Evolutionary conservation across 2,797 vertebrate species (phyloP).

Genomic region (Sebastes oblongus): DNA sequence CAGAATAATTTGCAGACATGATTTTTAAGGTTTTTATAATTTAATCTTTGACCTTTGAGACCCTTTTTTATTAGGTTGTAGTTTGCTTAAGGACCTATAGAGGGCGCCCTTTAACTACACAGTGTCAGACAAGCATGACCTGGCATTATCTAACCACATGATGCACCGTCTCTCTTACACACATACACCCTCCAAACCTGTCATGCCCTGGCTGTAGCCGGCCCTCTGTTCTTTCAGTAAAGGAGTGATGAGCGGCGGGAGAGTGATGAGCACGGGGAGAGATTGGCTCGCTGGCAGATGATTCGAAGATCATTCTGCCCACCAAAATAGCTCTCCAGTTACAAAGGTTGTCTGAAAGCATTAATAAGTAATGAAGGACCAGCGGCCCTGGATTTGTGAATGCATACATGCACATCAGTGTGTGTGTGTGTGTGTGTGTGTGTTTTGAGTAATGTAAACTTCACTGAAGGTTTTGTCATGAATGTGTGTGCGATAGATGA

Average conservation of each 20-base stretch:
- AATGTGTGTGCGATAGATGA: neutral
- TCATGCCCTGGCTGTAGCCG: constrained; percentile 13
- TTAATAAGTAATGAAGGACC: constrained; percentile 65
- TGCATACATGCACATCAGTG: neutral
- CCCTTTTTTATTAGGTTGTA: neutral
- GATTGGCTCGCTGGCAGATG: constrained; percentile 67
- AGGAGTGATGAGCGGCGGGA: constrained; percentile 51
- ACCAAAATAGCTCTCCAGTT: constrained; percentile 64
- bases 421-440: neutral
- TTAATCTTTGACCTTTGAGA: constrained; percentile 46
- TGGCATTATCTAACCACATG: constrained; percentile 24
- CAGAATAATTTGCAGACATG: neutral
- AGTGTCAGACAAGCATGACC: constrained; percentile 39
- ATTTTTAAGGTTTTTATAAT: neutral
- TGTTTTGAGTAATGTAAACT: neutral
- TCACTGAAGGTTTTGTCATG: neutral
- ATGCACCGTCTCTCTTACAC: neutral
- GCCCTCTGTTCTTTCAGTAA: constrained; percentile 26
- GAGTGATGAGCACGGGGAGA: constrained; percentile 66
- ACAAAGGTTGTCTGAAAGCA: constrained; percentile 57
- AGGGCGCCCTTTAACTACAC: constrained; percentile 50
- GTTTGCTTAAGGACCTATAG: constrained; percentile 44
- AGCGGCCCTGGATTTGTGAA: constrained; percentile 14
- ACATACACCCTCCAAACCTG: constrained; percentile 12
- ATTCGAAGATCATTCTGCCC: constrained; percentile 62